phyloP scores from a whole-genome alignment of 2,888 invertebrate genomes.

The Sphaerophoria taeniata region DNA sequence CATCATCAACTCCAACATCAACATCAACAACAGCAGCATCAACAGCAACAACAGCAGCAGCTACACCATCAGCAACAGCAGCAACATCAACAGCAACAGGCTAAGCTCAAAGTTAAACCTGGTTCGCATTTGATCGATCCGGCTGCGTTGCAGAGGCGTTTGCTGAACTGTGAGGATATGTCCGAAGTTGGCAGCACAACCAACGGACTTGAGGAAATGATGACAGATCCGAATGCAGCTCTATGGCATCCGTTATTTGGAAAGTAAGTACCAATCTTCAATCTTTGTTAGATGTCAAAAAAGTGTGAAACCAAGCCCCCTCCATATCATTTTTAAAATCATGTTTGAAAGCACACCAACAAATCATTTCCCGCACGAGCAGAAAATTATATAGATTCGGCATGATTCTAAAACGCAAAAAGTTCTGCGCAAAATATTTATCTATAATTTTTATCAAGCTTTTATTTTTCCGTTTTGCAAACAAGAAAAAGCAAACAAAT shows the following conservation, averaged over 20 bases:
- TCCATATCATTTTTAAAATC: too few relatives aligned
- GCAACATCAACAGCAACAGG: slow-evolving; percentile 79
- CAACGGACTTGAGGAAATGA: slow-evolving; percentile 84
- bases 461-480: too few relatives aligned
- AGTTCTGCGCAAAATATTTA: too few relatives aligned
- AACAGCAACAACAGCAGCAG: slow-evolving; percentile 75
- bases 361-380: too few relatives aligned
- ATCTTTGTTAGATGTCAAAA: neutral
- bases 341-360: too few relatives aligned
- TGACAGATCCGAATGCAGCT: slow-evolving; percentile 86
- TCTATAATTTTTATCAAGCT: too few relatives aligned
- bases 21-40: slow-evolving; percentile 77
- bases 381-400: too few relatives aligned
- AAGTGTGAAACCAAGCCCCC: too few relatives aligned
- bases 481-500: too few relatives aligned
- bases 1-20: slow-evolving; percentile 77
- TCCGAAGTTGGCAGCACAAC: slow-evolving; percentile 88
- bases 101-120: slow-evolving; percentile 85
- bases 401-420: too few relatives aligned
- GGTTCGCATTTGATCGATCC: slow-evolving; percentile 85
- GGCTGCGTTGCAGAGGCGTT: slow-evolving; percentile 83
- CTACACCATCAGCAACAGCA: slow-evolving; percentile 81
- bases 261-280: slow-evolving; percentile 86
- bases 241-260: slow-evolving; percentile 94
- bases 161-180: slow-evolving; percentile 83